Conservation (phyloP, 2,888 invertebrate genomes). For the Hirtodrosophila confusa region DNA sequence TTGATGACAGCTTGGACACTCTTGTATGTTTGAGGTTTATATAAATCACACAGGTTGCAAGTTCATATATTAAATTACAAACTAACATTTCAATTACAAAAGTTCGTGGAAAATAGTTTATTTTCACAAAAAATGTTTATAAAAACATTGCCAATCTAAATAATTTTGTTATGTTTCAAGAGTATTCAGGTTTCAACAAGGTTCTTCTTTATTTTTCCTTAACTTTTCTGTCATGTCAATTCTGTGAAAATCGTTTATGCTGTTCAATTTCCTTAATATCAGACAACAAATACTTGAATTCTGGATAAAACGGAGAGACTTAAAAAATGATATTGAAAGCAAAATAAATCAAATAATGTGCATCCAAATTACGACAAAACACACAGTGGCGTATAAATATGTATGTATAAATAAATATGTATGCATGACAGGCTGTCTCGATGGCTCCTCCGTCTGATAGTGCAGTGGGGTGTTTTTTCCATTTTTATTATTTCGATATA, state of each 20-base stretch:
- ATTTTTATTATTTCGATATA: slow-evolving; percentile 65
- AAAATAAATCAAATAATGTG: slow-evolving; percentile 76
- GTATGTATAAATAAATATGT: slow-evolving; percentile 34
- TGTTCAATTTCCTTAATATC: slow-evolving; percentile 45
- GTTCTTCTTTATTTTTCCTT: slow-evolving; percentile 2
- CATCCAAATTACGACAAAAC: slow-evolving; percentile 74
- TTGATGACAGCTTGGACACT: slow-evolving; percentile 4
- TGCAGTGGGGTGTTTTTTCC: slow-evolving; percentile 57
- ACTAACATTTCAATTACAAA: too few relatives aligned
- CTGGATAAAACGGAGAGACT: slow-evolving; percentile 55
- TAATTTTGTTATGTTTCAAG: not conserved
- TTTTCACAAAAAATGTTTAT: too few relatives aligned
- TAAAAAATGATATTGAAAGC: slow-evolving; percentile 65
- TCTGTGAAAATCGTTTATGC: slow-evolving; percentile 53
- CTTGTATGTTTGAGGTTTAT: not conserved
- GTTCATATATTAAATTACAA: too few relatives aligned
- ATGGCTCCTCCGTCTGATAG: slow-evolving; percentile 33
- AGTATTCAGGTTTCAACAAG: slow-evolving; percentile 5
- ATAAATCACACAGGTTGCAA: too few relatives aligned
- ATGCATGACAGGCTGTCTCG: slow-evolving; percentile 54
- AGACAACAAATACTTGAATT: slow-evolving; percentile 44
- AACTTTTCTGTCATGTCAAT: slow-evolving; percentile 14
- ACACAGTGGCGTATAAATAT: slow-evolving; percentile 40
- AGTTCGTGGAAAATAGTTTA: too few relatives aligned
- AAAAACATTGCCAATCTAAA: too few relatives aligned